These are phyloP conservation scores for Protobothrops mucrosquamatus DNA, from an alignment of 2,113 vertebrate species.

Conservation along the genomic window DNA sequence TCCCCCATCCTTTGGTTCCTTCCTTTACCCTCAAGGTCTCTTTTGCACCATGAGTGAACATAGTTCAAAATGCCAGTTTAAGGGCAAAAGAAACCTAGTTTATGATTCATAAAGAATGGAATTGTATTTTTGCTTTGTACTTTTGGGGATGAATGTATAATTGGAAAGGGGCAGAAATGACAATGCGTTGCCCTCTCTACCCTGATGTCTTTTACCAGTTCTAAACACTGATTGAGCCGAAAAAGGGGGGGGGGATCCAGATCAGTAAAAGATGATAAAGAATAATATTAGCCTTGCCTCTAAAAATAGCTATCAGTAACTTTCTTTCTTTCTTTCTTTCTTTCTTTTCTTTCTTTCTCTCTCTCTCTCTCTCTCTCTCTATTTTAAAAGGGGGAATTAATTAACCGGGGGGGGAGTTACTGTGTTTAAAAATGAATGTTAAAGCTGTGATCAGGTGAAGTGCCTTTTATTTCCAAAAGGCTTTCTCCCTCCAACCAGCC, in stretches of 20 bases:
- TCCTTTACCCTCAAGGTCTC: constrained; percentile 63
- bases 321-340: neutral
- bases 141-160: constrained; percentile 64
- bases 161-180: constrained; percentile 59
- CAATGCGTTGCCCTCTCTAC: constrained; percentile 51
- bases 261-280: constrained; percentile 48
- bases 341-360: neutral
- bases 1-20: constrained; percentile 68
- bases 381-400: neutral
- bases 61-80: constrained; percentile 71
- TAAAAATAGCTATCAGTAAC: constrained; percentile 29
- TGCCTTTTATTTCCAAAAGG: constrained; percentile 45
- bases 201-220: constrained; percentile 56
- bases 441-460: constrained; percentile 37
- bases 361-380: neutral
- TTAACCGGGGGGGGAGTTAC: constrained; percentile 21
- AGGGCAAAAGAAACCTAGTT: constrained; percentile 65
- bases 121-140: constrained; percentile 68
- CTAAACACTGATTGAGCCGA: constrained; percentile 58
- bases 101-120: constrained; percentile 55
- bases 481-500: constrained; percentile 38
- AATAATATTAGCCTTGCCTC: constrained; percentile 48
- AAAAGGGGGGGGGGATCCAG: constrained; percentile 25
- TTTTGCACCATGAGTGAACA: constrained; percentile 56
- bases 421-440: constrained; percentile 30